A percentile compares a stretch with the other conserved stretches of the same genome.
Conservation (phyloP, 2,888 invertebrate genomes). For the Drosophila pseudotalamancana region DNA sequence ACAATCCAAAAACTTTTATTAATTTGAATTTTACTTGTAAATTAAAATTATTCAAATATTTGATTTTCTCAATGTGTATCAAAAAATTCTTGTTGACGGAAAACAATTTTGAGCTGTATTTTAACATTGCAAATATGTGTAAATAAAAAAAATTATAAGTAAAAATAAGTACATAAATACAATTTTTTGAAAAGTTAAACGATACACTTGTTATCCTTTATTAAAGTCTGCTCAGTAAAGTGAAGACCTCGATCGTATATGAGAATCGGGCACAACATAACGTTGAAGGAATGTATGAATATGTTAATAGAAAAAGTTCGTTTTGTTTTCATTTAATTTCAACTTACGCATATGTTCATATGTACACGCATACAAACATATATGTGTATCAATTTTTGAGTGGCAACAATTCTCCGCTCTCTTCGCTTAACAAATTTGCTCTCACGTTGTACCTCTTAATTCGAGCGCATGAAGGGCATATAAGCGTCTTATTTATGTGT, state of each 20-base stretch:
- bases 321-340: neutral
- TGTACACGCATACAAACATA: neutral
- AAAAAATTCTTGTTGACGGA: too few species aligned
- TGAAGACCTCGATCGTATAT: neutral
- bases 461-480: too few species aligned
- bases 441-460: neutral
- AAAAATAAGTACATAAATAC: too few species aligned
- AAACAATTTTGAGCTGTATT: too few species aligned
- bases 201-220: too few species aligned
- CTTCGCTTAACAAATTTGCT: neutral
- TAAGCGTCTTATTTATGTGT: neutral
- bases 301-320: neutral
- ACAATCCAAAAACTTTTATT: neutral
- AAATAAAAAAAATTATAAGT: too few species aligned
- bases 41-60: conserved; percentile 12
- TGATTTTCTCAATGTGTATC: neutral
- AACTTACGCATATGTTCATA: neutral
- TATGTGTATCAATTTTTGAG: neutral
- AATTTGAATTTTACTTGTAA: conserved; percentile 2
- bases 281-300: neutral
- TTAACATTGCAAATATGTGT: too few species aligned
- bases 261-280: neutral
- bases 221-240: neutral
- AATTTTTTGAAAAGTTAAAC: too few species aligned
- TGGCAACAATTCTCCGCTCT: neutral